These are phyloP conservation scores for Cryptotermes secundus DNA, from an alignment of 1,140 invertebrate genomes.

Conservation along the genomic window DNA sequence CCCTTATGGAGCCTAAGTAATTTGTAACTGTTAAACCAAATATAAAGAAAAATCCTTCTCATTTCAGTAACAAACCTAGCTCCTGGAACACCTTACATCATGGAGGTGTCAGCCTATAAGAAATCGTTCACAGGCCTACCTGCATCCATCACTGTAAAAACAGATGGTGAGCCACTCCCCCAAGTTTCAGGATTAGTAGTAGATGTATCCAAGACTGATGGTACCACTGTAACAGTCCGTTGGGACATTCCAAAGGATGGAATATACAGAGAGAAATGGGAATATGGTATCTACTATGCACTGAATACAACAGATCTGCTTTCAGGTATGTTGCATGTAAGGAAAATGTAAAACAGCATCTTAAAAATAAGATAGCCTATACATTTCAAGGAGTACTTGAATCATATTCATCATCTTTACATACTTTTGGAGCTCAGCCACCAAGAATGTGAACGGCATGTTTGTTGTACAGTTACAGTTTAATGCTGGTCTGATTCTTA, in stretches of 20 bases:
- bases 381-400: too few relatives aligned
- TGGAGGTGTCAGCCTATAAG: constrained; percentile 51
- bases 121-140: constrained; percentile 59
- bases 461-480: too few relatives aligned
- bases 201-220: constrained; percentile 54
- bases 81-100: constrained; percentile 50
- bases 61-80: constrained; percentile 57
- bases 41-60: too few relatives aligned
- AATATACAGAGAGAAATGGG: constrained; percentile 36
- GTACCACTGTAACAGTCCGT: constrained; percentile 61
- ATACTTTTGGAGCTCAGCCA: too few relatives aligned
- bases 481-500: too few relatives aligned
- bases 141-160: constrained; percentile 51
- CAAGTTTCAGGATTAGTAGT: constrained; percentile 52
- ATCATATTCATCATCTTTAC: too few relatives aligned
- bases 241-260: constrained; percentile 54
- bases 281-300: constrained; percentile 44
- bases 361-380: too few relatives aligned
- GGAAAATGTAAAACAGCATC: too few relatives aligned
- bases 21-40: too few relatives aligned
- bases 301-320: constrained; percentile 31
- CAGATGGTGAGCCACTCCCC: constrained; percentile 57
- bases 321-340: constrained; percentile 3
- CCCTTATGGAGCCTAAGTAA: too few relatives aligned
- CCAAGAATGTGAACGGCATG: too few relatives aligned